Conservation (phyloP, 2,888 invertebrate species). For the Polydrusus cervinus region DNA sequence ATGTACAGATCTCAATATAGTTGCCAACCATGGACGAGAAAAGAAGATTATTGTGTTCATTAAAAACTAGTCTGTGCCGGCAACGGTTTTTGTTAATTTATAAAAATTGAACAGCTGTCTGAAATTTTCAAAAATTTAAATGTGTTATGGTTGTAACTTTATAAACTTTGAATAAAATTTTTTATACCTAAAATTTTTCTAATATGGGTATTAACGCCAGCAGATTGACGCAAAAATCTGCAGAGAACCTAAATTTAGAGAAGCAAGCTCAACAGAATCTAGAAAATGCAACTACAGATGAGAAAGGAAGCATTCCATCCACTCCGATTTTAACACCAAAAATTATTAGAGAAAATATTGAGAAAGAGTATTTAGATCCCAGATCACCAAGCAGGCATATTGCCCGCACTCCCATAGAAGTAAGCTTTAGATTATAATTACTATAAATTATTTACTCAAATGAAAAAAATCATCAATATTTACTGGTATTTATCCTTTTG, state of each 20-base stretch:
- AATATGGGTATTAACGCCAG: slow-evolving; percentile 61
- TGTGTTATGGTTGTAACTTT: neutral
- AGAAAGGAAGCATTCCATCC: slow-evolving; percentile 55
- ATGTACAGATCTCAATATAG: no score
- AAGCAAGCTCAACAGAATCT: slow-evolving; percentile 53
- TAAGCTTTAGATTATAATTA: slow-evolving; percentile 62
- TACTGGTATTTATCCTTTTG: no score
- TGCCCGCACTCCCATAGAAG: slow-evolving; percentile 76
- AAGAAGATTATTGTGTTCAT: no score
- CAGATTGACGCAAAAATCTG: slow-evolving; percentile 57
- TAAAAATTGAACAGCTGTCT: slow-evolving; percentile 18
- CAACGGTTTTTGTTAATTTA: slow-evolving; percentile 26
- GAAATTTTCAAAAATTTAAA: slow-evolving; percentile 25
- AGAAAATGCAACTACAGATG: slow-evolving; percentile 20
- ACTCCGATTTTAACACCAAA: slow-evolving; percentile 61
- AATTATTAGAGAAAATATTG: slow-evolving; percentile 36
- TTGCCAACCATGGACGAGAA: no score
- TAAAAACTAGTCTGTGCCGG: no score
- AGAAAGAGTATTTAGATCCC: slow-evolving; percentile 70
- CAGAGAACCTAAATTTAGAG: slow-evolving; percentile 48
- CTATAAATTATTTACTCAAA: no score
- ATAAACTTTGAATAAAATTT: neutral
- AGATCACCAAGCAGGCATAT: slow-evolving; percentile 77
- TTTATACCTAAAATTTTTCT: no score
- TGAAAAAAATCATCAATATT: no score